Conservation (phyloP, 2,888 invertebrate genomes). For the Leptodirus hochenwartii region DNA sequence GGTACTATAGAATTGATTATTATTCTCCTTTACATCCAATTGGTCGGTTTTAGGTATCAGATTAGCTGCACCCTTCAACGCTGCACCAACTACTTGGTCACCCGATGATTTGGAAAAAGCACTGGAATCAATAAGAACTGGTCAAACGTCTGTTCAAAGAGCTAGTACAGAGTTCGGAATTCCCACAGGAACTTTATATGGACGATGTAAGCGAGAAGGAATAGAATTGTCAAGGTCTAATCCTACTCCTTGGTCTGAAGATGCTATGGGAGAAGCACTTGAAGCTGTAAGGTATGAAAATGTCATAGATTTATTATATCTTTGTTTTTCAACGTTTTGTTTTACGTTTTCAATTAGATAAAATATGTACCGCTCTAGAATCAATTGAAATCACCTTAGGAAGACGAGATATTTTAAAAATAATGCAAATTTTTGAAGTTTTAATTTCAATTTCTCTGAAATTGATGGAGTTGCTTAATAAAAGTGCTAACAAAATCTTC, state of each 20-base stretch:
- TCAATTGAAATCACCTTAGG: no score
- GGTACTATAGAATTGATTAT: neutral
- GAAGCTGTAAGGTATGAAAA: conserved; percentile 61
- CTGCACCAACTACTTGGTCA: conserved; percentile 76
- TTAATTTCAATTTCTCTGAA: no score
- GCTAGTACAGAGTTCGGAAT: conserved; percentile 77
- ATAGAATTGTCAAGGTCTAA: conserved; percentile 76
- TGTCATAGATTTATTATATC: no score
- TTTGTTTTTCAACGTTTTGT: no score
- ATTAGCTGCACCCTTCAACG: conserved; percentile 77
- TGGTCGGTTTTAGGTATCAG: conserved; percentile 52
- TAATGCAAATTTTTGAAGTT: no score
- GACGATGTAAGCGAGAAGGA: conserved; percentile 75
- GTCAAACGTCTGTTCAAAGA: conserved; percentile 67
- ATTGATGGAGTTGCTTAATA: no score
- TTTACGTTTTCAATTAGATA: no score
- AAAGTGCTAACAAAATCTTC: no score
- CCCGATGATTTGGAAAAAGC: conserved; percentile 70
- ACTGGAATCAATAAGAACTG: conserved; percentile 62
- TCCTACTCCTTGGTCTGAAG: conserved; percentile 90
- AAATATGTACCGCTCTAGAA: no score
- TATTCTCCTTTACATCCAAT: neutral
- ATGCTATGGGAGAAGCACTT: conserved; percentile 78
- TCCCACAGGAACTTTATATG: conserved; percentile 76
- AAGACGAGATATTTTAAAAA: no score